Evolutionary conservation across 1,140 invertebrate species (phyloP).

Genomic region (Cydia pomonella): DNA sequence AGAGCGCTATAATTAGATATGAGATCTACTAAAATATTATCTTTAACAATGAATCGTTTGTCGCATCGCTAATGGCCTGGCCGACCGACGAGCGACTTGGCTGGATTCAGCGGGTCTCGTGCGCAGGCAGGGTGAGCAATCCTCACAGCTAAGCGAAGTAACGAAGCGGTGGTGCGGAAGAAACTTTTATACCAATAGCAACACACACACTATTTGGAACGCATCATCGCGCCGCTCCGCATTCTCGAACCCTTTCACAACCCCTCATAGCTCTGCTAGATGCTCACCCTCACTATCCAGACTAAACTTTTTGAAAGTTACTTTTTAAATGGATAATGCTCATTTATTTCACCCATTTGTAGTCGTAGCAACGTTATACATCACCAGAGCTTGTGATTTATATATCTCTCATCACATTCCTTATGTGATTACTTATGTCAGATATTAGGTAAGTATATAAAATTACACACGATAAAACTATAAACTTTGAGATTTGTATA

Average conservation of each 20-base stretch:
- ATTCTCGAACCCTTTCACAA: neutral
- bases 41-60: conserved; percentile 3
- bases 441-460: conserved; percentile 34
- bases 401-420: conserved; percentile 18
- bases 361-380: conserved; percentile 48
- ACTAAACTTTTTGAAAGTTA: conserved; percentile 69
- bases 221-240: neutral
- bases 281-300: conserved; percentile 4
- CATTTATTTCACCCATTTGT: conserved; percentile 51
- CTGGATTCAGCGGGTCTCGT: neutral
- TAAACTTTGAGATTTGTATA: conserved; percentile 27
- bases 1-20: conserved; percentile 27
- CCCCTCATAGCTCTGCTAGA: neutral
- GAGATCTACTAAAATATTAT: conserved; percentile 30
- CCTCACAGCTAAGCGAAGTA: neutral
- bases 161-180: neutral
- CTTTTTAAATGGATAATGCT: conserved; percentile 58
- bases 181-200: neutral
- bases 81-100: neutral
- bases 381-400: conserved; percentile 45
- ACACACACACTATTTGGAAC: neutral
- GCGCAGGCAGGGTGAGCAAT: neutral
- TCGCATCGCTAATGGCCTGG: neutral
- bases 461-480: conserved; percentile 37
- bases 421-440: conserved; percentile 10